Percentiles rank a stretch among this genome's conserved stretches.
phyloP scores from a whole-genome alignment of 2,113 vertebrate genomes.

The Lonchura striata region DNA sequence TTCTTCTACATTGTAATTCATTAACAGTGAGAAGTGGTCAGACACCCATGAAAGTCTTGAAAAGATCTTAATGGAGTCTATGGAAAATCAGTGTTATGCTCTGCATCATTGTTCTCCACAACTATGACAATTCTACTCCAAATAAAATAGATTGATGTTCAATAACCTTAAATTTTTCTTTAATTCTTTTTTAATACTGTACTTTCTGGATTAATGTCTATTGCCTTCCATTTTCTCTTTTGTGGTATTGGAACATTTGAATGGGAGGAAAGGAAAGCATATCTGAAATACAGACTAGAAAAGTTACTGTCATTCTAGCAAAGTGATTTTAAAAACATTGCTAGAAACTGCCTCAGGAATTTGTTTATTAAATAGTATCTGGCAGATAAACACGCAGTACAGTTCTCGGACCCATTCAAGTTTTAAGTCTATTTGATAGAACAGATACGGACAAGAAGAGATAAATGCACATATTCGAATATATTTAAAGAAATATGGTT shows the following conservation, averaged over 20 bases:
- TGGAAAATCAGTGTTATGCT: neutral
- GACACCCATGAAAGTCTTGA: neutral
- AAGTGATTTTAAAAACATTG: neutral
- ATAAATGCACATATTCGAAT: slow-evolving; percentile 40
- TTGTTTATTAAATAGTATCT: slow-evolving; percentile 38
- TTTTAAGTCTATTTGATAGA: slow-evolving; percentile 50
- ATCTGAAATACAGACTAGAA: slow-evolving; percentile 21
- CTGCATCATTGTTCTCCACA: neutral
- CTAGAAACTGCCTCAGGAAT: neutral
- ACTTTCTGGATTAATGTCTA: neutral
- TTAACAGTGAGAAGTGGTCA: neutral
- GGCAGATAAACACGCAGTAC: neutral
- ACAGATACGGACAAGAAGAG: neutral
- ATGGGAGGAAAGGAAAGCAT: neutral
- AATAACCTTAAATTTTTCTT: neutral
- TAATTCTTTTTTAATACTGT: neutral
- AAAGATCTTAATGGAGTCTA: neutral
- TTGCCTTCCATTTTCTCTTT: neutral
- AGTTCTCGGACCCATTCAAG: neutral
- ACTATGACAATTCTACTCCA: neutral
- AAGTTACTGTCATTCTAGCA: neutral
- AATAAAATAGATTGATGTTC: neutral
- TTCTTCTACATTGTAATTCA: neutral
- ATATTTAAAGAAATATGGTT: slow-evolving; percentile 43
- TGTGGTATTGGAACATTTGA: slow-evolving; percentile 2